Evolutionary conservation across 2,888 invertebrate genomes (phyloP), one percentile per base, ranked within the genome.

Genomic region (Cantharis flavilabris): DNA sequence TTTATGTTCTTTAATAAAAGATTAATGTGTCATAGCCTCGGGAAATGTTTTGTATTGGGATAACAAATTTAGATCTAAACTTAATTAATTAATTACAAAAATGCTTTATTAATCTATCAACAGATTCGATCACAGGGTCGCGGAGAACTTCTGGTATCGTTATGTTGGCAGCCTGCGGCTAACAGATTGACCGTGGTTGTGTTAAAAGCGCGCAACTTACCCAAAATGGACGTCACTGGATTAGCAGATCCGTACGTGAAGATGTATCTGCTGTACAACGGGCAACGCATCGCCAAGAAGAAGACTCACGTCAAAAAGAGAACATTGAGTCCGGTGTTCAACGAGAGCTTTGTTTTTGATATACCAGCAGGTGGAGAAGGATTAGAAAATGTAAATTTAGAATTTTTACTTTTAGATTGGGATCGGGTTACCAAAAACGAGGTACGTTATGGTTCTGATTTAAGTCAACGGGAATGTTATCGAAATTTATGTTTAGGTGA

Each of bases 281-380:
- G 97, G n/a, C 98, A 98, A 87, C 94, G 98, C 81, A 96, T 99
- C 84, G 97, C 98, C 70, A 99, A 99, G 91, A 98, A 98, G 92
- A 98, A 99, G 91, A 99, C 99, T 0, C 98, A 98, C 88, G 98
- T 99, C 70, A 98, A 98, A 92, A 99, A 98, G 89, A 93, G 98
- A 75, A 99, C 99, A 1, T 91, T 98, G 83, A 98, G 97, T 90
- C 99, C 99, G 0, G 98, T 99, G 75, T 99, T 98, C 91, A 99
- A 99, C 90, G 99, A 99, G 90, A 98, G 98, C 73, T 98, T 99
- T 89, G 96, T 98, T 73, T 99, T 99, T 88, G 98, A 99, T 85
- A 96, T 99, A 82, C 93, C 94, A 70, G 92, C 90, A 87, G 92
- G 92, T 73, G 92, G 92, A 64, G 95, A 95, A 82, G 93, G 94